Evolutionary conservation across 2,797 vertebrate species (phyloP).

Genomic region (Bradypodion pumilum): DNA sequence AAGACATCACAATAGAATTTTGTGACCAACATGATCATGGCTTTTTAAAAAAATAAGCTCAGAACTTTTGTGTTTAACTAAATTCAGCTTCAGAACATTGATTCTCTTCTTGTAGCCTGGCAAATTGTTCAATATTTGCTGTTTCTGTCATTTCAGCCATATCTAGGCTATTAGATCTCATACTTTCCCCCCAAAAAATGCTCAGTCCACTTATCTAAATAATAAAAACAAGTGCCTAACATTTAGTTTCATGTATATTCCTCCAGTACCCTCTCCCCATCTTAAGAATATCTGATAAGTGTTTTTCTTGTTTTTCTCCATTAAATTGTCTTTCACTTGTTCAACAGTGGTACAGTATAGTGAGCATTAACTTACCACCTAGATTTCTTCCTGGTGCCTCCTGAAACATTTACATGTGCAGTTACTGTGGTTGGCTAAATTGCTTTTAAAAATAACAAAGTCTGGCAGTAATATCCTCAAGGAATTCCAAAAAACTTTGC

Average conservation of each 20-base stretch:
- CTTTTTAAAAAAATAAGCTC: not conserved
- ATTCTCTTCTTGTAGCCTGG: constrained; percentile 32
- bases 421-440: constrained; percentile 38
- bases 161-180: constrained; percentile 44
- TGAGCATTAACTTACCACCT: constrained; percentile 14
- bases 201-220: constrained; percentile 60
- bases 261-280: constrained; percentile 32
- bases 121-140: constrained; percentile 67
- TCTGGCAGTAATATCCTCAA: constrained; percentile 59
- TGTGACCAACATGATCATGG: not conserved
- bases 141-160: constrained; percentile 60
- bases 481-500: constrained; percentile 58
- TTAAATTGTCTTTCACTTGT: constrained; percentile 45
- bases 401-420: constrained; percentile 49
- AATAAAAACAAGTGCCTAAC: constrained; percentile 56
- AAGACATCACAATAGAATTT: constrained; percentile 21
- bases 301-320: constrained; percentile 43
- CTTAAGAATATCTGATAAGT: constrained; percentile 3
- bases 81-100: constrained; percentile 49
- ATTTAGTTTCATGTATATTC: constrained; percentile 32
- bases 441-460: constrained; percentile 60
- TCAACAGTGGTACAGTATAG: not conserved
- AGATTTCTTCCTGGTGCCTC: constrained; percentile 48
- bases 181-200: constrained; percentile 62
- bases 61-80: not conserved